These are phyloP conservation scores for Scotopteryx bipunctaria DNA, from an alignment of 2,888 invertebrate genomes.

Conservation along the genomic window DNA sequence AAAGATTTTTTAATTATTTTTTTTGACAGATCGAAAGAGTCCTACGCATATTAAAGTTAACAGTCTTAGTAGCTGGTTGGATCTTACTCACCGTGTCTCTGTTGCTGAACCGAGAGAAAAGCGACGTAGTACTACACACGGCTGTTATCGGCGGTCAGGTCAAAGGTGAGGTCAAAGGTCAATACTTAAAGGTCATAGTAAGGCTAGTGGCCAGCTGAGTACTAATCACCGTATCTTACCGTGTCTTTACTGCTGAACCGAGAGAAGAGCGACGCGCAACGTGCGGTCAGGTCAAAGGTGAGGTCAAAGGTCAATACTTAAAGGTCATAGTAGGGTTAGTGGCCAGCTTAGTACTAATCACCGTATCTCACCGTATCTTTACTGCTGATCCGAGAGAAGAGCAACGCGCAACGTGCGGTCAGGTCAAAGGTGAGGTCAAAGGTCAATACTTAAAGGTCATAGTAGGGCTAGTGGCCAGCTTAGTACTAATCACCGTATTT, in stretches of 20 bases:
- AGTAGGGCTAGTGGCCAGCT: too few relatives aligned
- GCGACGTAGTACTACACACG: conserved; percentile 85
- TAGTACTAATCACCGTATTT: too few relatives aligned
- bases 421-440: conserved; percentile 78
- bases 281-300: conserved; percentile 76
- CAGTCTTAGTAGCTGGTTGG: conserved; percentile 84
- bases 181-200: too few relatives aligned
- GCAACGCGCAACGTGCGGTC: conserved; percentile 43
- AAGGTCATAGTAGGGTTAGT: too few relatives aligned
- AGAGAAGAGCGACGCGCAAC: not conserved
- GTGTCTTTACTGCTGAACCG: too few relatives aligned
- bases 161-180: conserved; percentile 79
- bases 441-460: too few relatives aligned
- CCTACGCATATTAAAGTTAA: conserved; percentile 57
- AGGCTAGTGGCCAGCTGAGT: too few relatives aligned
- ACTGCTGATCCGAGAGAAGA: not conserved
- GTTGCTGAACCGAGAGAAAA: conserved; percentile 86
- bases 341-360: too few relatives aligned
- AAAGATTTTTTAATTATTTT: not conserved
- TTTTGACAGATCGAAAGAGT: conserved; percentile 47
- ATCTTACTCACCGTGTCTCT: conserved; percentile 86
- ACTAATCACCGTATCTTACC: too few relatives aligned
- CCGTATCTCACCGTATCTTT: too few relatives aligned
- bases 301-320: too few relatives aligned
- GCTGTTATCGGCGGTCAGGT: conserved; percentile 80